Evolutionary conservation across 2,888 invertebrate species (phyloP), one percentile per base, ranked within the genome.

Genomic region (Phanerotoma sp.): DNA sequence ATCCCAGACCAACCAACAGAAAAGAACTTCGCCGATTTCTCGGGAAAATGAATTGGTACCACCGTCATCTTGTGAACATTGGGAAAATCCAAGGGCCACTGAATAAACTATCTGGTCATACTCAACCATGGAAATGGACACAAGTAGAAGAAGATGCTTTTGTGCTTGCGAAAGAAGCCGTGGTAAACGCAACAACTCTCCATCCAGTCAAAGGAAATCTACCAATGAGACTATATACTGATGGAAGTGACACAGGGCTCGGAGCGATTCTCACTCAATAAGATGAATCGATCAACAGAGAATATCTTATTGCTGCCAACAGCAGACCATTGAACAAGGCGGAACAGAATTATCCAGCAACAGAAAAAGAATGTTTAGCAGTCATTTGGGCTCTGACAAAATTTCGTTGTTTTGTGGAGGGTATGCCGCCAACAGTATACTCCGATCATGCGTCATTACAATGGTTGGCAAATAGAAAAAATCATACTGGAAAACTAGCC

Each of bases 11-110:
- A 22, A 32, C 20, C 9, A 46, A 18, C 5, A 21, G n/a, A n/a
- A 46, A 18, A 10, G 11, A 46, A 10, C 4, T 33, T 2, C 11
- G 46, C 2, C 15, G 46, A 4, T 46, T 46, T 4, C 13, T 18
- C 7, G 46, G 46, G 3, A 46, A 32, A 33, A 16, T 32, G 4
- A 46, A 46, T 11, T 46, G 46, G 46, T 46, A 33, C 32, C 15
- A 30, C 6, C 4, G 33, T 1, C 33, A 46, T 6, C 3, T 46
- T 2, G 16, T n/a, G 13, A 46, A 15, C n/a, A 22, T 46, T 7
- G 32, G 16, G 16, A 11, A 28, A 7, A 21, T 46, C 3, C 33
- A 32, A 13, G 16, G 46, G 3, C 32, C 46, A 6, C 15, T 47
- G 5, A 33, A 20, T 11, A 20, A 37, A 4, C 20, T 20, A 9